Evolutionary conservation across 2,797 vertebrate genomes (phyloP).

Genomic region (Crocodylus rhombifer): DNA sequence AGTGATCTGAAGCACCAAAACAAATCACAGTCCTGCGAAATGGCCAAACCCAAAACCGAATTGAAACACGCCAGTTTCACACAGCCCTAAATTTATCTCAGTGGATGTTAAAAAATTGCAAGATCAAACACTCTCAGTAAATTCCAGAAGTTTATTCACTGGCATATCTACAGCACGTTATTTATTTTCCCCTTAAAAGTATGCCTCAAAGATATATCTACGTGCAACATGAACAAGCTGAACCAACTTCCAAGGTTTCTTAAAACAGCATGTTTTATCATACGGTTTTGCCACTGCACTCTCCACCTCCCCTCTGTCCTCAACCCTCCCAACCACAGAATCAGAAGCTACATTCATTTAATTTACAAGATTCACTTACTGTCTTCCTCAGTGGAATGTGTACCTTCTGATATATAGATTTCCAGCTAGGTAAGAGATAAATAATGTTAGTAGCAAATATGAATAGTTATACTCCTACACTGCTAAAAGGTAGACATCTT

Average conservation of each 20-base stretch:
- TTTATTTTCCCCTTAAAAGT: neutral
- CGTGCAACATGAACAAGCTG: neutral
- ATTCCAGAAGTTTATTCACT: neutral
- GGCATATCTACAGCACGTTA: neutral
- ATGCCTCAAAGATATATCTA: neutral
- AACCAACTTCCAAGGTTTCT: neutral
- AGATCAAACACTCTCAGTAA: neutral
- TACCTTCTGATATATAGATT: conserved; percentile 96
- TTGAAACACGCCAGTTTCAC: too few species aligned
- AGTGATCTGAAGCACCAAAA: too few species aligned
- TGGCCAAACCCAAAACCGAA: too few species aligned
- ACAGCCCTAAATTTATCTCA: too few species aligned
- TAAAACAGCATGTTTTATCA: accelerated
- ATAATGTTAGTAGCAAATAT: neutral
- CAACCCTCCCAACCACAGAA: neutral
- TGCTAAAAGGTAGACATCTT: neutral
- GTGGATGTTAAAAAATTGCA: neutral
- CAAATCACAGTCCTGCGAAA: too few species aligned
- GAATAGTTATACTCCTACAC: accelerated
- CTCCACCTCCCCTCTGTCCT: too few species aligned
- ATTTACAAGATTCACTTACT: conserved; percentile 85
- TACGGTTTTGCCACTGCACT: accelerated
- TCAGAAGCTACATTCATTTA: neutral
- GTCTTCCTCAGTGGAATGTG: conserved; percentile 96
- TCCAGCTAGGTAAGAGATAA: conserved; percentile 88